Conservation (phyloP, 2,113 vertebrate species). For the human (Homo sapiens) region DNA sequence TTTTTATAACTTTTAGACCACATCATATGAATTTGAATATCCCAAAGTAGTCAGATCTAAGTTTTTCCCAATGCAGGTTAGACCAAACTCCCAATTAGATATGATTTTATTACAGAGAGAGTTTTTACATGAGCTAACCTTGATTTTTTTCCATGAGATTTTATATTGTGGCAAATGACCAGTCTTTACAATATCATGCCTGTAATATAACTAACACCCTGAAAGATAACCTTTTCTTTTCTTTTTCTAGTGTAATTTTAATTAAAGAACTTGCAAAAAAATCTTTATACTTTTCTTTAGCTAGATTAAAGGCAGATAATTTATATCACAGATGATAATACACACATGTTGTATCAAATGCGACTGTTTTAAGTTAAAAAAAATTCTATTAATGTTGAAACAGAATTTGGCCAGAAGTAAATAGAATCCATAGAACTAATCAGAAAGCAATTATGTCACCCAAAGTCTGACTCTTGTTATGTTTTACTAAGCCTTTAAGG, state of each 20-base stretch:
- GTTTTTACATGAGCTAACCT: not conserved
- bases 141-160: not conserved
- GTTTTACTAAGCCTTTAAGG: not conserved
- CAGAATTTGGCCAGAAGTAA: constrained; percentile 40
- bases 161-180: not conserved
- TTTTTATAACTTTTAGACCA: not conserved
- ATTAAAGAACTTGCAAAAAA: constrained; percentile 40
- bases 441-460: not conserved
- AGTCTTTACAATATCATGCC: not conserved
- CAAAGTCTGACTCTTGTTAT: not conserved
- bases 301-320: constrained; percentile 7
- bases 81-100: not conserved
- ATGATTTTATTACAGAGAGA: constrained; percentile 32
- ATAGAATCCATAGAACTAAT: constrained; percentile 16
- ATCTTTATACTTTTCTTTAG: not conserved
- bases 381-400: not conserved
- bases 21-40: not conserved
- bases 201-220: not conserved
- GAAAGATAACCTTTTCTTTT: constrained; percentile 8
- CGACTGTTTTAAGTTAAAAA: constrained; percentile 27
- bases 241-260: constrained; percentile 39
- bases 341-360: not conserved
- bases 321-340: not conserved
- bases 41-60: not conserved
- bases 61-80: constrained; percentile 19